Evolutionary conservation across 1,140 invertebrate genomes (phyloP).

Genomic region (Batillaria attramentaria): DNA sequence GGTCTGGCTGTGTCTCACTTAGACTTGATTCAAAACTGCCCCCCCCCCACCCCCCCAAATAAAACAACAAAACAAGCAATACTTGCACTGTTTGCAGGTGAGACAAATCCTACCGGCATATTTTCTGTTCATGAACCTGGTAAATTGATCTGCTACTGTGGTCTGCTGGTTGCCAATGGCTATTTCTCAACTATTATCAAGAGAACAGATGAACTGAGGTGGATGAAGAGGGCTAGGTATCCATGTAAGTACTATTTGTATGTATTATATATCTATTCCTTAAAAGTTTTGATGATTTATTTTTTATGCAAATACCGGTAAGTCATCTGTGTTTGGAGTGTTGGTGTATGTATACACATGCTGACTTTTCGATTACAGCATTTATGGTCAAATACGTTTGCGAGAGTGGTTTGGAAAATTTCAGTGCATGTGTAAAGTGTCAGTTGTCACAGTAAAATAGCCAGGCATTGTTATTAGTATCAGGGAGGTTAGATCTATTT

Average conservation of each 20-base stretch:
- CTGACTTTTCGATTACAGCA: not conserved
- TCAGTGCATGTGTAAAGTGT: not conserved
- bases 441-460: not conserved
- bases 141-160: conserved; percentile 32
- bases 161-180: conserved; percentile 38
- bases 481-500: not conserved
- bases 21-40: too few relatives aligned
- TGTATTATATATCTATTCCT: not conserved
- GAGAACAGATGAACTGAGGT: conserved; percentile 36
- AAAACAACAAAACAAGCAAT: not conserved
- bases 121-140: conserved; percentile 22
- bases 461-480: not conserved
- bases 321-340: too few relatives aligned
- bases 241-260: conserved; percentile 34
- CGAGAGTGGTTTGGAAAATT: not conserved
- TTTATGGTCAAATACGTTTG: not conserved
- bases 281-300: not conserved
- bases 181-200: conserved; percentile 35
- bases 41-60: too few relatives aligned
- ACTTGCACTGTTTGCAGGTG: conserved; percentile 6
- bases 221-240: conserved; percentile 47
- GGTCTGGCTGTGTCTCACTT: too few relatives aligned
- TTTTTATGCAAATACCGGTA: not conserved
- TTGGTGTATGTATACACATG: not conserved
- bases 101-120: conserved; percentile 13